A percentile compares a stretch with the other conserved stretches of the same genome.
Evolutionary conservation across 2,888 invertebrate genomes (phyloP).

Genomic region (Ptilodon capucinus): DNA sequence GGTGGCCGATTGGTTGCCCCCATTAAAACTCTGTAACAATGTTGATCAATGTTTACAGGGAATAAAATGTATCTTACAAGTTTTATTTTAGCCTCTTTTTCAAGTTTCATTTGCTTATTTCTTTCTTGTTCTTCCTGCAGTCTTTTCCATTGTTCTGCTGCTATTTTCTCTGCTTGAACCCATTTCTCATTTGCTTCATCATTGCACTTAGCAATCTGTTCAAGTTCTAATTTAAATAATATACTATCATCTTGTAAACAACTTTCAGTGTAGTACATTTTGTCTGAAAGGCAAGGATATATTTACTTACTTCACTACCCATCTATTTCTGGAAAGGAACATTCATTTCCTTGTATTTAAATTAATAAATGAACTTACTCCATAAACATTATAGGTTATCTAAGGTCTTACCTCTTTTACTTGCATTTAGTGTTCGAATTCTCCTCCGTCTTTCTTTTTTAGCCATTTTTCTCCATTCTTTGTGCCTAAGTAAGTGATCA

Average conservation of each 20-base stretch:
- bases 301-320: neutral
- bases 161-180: constrained; percentile 85
- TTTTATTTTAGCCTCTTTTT: constrained; percentile 82
- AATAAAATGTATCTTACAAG: constrained; percentile 44
- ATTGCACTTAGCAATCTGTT: constrained; percentile 80
- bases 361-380: neutral
- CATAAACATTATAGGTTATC: no score
- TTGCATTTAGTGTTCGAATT: constrained; percentile 83
- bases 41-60: neutral
- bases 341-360: no score
- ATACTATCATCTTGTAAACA: constrained; percentile 57
- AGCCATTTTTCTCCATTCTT: constrained; percentile 87
- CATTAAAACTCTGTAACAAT: no score
- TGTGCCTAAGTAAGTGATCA: constrained; percentile 79
- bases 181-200: constrained; percentile 84
- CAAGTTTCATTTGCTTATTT: constrained; percentile 80
- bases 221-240: constrained; percentile 75
- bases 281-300: constrained; percentile 12
- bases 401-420: constrained; percentile 81
- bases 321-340: no score
- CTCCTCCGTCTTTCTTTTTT: constrained; percentile 88
- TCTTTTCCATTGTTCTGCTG: constrained; percentile 85
- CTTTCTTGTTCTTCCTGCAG: constrained; percentile 81
- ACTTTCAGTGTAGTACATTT: constrained; percentile 16
- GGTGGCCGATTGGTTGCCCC: no score